Percentiles rank a stretch among this genome's conserved stretches.
Evolutionary conservation across 2,113 vertebrate genomes (phyloP).

Genomic region (Megaceryle torquata): DNA sequence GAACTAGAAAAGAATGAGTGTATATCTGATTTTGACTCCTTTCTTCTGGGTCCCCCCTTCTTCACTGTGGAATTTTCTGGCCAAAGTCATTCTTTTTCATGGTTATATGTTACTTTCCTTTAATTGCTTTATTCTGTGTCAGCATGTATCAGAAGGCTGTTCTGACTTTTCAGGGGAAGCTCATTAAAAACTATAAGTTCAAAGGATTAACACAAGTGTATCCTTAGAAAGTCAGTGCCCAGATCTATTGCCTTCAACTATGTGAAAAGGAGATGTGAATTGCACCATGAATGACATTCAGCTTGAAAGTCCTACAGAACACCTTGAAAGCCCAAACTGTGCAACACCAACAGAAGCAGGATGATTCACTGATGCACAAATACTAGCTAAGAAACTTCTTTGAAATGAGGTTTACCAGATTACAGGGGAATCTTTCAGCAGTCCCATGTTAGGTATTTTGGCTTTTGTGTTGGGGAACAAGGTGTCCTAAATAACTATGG

Average conservation of each 20-base stretch:
- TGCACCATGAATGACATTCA: background rate
- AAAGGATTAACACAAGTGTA: background rate
- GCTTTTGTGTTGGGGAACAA: background rate
- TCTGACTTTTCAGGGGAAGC: background rate
- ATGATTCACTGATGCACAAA: background rate
- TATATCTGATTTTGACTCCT: background rate
- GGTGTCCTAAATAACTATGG: background rate
- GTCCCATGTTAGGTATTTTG: background rate
- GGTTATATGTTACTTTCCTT: background rate
- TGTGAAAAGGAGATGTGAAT: background rate
- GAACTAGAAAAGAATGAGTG: background rate
- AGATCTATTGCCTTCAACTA: background rate
- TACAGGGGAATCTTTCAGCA: background rate
- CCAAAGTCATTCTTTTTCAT: background rate
- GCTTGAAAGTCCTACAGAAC: background rate
- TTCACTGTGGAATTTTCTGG: background rate
- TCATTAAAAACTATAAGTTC: background rate
- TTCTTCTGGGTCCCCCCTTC: background rate
- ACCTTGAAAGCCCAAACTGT: background rate
- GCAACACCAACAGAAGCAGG: background rate
- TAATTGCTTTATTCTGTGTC: background rate
- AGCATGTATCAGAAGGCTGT: background rate
- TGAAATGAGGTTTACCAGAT: background rate
- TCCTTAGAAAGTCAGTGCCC: background rate
- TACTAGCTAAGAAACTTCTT: background rate